Evolutionary conservation across 2,888 invertebrate genomes (phyloP).

Genomic region (Orthosia gothica): DNA sequence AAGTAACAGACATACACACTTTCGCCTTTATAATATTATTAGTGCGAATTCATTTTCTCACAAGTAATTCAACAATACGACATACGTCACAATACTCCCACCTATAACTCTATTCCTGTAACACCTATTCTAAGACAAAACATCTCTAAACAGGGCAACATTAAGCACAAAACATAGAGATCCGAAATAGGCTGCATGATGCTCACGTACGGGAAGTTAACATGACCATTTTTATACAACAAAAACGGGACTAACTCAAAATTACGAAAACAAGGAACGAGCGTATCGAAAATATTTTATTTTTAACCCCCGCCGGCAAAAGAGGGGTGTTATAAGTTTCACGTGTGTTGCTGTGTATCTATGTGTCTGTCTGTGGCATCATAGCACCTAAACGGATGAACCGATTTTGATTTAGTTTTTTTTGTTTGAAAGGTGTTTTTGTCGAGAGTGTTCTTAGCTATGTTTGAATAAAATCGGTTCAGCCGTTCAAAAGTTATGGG

Average conservation of each 20-base stretch:
- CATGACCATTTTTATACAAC: background rate
- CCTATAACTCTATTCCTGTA: background rate
- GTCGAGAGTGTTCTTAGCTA: no score
- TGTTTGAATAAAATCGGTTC: no score
- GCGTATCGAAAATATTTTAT: background rate
- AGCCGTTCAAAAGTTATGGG: no score
- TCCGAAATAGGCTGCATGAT: constrained; percentile 30
- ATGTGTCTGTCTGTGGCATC: no score
- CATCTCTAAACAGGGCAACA: constrained; percentile 13
- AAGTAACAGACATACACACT: no score
- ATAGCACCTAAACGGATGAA: no score
- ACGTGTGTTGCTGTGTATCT: no score
- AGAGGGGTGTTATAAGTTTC: no score
- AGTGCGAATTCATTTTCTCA: background rate
- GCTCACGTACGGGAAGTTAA: background rate
- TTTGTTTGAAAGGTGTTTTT: no score
- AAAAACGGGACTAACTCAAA: background rate
- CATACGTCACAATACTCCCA: background rate
- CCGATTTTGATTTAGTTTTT: no score
- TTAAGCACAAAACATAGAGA: constrained; percentile 46
- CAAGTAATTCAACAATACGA: background rate
- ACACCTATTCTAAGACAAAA: constrained; percentile 14
- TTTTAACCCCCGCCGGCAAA: no score
- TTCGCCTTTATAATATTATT: no score
- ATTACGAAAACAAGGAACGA: background rate